These are phyloP conservation scores for Drosophila serrata DNA, from an alignment of 1,140 invertebrate genomes.

Conservation along the genomic window DNA sequence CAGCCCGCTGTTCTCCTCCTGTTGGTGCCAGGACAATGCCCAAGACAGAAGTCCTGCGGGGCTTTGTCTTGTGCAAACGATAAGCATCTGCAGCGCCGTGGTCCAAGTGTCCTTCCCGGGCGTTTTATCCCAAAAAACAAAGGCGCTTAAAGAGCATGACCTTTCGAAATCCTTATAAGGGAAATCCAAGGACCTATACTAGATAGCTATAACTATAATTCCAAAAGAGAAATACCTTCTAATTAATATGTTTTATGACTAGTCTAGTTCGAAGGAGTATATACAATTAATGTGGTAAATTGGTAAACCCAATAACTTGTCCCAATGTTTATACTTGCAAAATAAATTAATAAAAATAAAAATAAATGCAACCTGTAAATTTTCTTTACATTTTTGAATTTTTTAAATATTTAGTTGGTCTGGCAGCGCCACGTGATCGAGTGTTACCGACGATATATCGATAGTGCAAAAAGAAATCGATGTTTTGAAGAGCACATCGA, in stretches of 20 bases:
- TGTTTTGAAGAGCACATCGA: no score
- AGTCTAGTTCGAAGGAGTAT: no score
- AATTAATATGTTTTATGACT: no score
- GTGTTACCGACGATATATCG: no score
- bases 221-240: background rate
- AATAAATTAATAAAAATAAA: no score
- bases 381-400: no score
- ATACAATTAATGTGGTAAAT: no score
- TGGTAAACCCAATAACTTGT: no score
- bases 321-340: no score
- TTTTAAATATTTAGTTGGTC: no score
- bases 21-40: constrained; percentile 25
- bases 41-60: constrained; percentile 37
- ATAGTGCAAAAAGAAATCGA: no score
- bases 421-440: background rate
- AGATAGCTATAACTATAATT: background rate
- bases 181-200: background rate
- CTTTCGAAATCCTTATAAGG: background rate
- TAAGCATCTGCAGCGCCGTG: constrained; percentile 44
- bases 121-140: constrained; percentile 22
- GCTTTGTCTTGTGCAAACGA: constrained; percentile 24
- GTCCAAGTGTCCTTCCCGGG: constrained; percentile 1
- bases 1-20: constrained; percentile 5
- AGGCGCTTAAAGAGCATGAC: constrained; percentile 28
- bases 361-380: no score